These are phyloP conservation scores for Neoarius graeffei DNA, from an alignment of 2,113 vertebrate species.

Conservation along the genomic window DNA sequence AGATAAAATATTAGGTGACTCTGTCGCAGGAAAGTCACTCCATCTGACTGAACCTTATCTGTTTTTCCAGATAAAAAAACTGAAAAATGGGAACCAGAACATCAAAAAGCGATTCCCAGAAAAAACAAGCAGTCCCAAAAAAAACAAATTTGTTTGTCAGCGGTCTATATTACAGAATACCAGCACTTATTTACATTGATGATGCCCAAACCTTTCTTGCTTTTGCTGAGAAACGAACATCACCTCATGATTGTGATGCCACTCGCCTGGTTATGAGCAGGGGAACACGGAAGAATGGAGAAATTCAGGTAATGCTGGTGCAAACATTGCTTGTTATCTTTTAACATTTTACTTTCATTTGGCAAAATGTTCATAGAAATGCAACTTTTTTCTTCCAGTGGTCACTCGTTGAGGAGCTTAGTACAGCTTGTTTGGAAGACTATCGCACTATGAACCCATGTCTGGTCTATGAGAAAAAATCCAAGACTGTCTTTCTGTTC, in stretches of 20 bases:
- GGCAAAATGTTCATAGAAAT: neutral
- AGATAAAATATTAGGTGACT: neutral
- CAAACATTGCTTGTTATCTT: too few species aligned
- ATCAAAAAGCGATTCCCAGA: neutral
- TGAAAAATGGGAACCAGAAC: neutral
- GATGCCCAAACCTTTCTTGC: constrained; percentile 77
- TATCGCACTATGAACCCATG: constrained; percentile 80
- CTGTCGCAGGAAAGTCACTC: neutral
- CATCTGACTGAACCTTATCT: neutral
- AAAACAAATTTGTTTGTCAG: constrained; percentile 83
- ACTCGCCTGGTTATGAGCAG: constrained; percentile 82
- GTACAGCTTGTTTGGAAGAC: constrained; percentile 58
- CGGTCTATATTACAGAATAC: constrained; percentile 83
- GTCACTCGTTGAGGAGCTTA: constrained; percentile 67
- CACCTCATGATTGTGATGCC: constrained; percentile 74
- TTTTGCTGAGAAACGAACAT: constrained; percentile 84
- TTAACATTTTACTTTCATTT: neutral
- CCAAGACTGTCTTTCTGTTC: constrained; percentile 80
- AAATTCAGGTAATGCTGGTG: constrained; percentile 74
- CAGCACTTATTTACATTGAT: constrained; percentile 81
- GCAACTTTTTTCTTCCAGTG: constrained; percentile 63
- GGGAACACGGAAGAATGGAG: constrained; percentile 64
- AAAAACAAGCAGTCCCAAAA: constrained; percentile 50
- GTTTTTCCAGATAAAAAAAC: neutral
- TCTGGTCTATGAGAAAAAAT: constrained; percentile 73